These are phyloP conservation scores for Macrobrachium rosenbergii DNA, from an alignment of 1,140 invertebrate genomes.

Conservation along the genomic window DNA sequence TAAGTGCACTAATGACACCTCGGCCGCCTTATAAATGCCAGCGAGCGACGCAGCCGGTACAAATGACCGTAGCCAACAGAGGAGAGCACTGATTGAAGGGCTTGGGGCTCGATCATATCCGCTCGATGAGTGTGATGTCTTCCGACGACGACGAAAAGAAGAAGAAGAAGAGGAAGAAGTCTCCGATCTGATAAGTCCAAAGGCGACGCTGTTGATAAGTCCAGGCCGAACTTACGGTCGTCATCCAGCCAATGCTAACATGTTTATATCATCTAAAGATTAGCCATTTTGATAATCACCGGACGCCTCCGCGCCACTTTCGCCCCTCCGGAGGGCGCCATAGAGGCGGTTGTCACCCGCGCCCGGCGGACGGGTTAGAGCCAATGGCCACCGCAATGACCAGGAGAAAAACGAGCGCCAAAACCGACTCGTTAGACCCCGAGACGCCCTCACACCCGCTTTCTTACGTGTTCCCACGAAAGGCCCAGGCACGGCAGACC, in stretches of 20 bases:
- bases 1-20: no score
- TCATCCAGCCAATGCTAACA: slow-evolving; percentile 3
- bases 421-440: background rate
- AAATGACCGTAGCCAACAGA: background rate
- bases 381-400: slow-evolving; percentile 2
- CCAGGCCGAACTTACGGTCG: background rate
- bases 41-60: no score
- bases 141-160: no score
- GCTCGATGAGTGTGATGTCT: no score
- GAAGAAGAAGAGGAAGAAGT: no score
- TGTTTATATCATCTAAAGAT: slow-evolving; percentile 23
- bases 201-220: no score
- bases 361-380: background rate
- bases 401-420: background rate
- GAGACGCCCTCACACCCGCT: background rate
- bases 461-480: background rate
- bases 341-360: background rate
- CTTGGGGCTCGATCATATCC: no score
- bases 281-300: slow-evolving; percentile 14
- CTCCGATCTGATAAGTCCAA: background rate
- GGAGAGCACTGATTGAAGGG: background rate
- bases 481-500: background rate
- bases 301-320: background rate
- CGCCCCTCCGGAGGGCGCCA: background rate
- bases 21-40: no score